Base-by-base conservation (phyloP, 35 echinoderm and acorn worm species). In the Eucidaris tribuloides region DNA sequence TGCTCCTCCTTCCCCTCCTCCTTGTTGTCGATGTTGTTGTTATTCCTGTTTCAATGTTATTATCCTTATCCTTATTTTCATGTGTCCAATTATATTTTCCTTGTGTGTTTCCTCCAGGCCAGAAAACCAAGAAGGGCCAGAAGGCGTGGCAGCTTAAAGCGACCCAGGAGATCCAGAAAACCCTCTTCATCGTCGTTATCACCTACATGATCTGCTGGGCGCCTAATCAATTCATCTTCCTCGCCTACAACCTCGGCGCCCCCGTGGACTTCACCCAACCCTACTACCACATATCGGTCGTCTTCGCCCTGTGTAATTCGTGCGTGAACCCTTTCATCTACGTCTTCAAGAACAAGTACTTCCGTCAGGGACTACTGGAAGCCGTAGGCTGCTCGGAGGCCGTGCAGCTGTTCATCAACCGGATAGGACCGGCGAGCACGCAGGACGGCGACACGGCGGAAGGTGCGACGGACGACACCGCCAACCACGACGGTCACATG, bases 261-360 rank as follows among this genome's bases (percentile, higher is more conserved):
- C 38, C 82, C 0, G 50, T 95, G 4, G 80, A 85, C 18, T 91
- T 95, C 83, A 82, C 76, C 50, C 62, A 64, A 11, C 87, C 92
- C 22, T 59, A 86, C 62, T 95, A 91, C 45, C 92, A 95, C 76
- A 23, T 86, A 6, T 78, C 83, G 0, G 88, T 91, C 23, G 77
- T 95, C 18, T 70, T 90, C 48, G 82, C 82, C 25, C 24, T 91
- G 19, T 86, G 74, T 71, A 95, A 95, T 58, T 90, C 87, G 9
- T 95, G 92, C 33, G 36, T 95, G 11, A 95, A 95, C 48, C 92
- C 92, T 0, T 77, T 95, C 52, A 95, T 95, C 54, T 95, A 95
- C 66, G 84, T 80, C 24, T 82, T 89, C 42, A 95, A 91, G 28
- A 95, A 95, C 55, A 90, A 91, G 42, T 77, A 85, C 33, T 95